These are phyloP conservation scores for Eurystomus gularis DNA, from an alignment of 2,113 vertebrate genomes.

Conservation along the genomic window DNA sequence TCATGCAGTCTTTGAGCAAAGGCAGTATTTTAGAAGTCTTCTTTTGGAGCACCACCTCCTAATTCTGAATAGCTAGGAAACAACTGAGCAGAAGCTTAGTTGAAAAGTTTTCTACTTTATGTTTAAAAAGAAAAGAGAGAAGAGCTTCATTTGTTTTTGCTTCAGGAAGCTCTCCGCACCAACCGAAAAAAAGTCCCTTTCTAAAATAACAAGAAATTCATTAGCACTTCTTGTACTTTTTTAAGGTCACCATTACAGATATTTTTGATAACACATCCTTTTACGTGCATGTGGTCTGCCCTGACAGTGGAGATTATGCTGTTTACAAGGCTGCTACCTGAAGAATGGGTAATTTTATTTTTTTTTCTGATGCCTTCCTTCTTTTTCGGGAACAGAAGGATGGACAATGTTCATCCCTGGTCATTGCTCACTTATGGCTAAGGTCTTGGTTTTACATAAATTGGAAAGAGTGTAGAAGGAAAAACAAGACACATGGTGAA, in stretches of 20 bases:
- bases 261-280: constrained; percentile 71
- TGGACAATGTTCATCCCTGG: not conserved
- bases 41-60: not conserved
- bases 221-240: constrained; percentile 61
- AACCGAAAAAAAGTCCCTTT: constrained; percentile 65
- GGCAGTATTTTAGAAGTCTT: not conserved
- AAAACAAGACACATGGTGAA: not conserved
- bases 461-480: not conserved
- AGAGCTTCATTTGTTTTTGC: constrained; percentile 54
- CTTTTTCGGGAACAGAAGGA: constrained; percentile 35
- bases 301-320: constrained; percentile 41
- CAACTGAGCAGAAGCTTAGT: not conserved
- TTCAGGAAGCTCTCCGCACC: constrained; percentile 48
- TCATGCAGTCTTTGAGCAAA: not conserved
- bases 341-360: not conserved
- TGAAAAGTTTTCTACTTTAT: not conserved
- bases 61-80: not conserved
- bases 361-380: not conserved
- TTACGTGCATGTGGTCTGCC: constrained; percentile 37
- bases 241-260: constrained; percentile 70
- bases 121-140: constrained; percentile 37
- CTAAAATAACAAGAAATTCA: constrained; percentile 70
- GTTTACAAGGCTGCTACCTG: constrained; percentile 42
- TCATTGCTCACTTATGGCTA: not conserved
- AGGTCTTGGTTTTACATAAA: not conserved